phyloP scores from a whole-genome alignment of 2,113 vertebrate species.

The Strigops habroptila region DNA sequence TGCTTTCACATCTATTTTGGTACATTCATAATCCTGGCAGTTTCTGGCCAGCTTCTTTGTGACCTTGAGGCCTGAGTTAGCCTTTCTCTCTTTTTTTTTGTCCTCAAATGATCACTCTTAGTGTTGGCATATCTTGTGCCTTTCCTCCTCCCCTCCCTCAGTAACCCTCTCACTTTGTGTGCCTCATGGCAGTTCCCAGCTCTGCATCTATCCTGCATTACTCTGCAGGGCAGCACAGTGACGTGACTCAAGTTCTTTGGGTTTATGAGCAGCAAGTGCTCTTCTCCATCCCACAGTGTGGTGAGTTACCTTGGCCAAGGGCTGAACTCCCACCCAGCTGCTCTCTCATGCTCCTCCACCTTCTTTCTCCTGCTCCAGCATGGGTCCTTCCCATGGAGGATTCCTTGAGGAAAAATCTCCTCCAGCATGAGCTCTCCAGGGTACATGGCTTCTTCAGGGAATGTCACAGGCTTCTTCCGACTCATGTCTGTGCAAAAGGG shows the following conservation, averaged over 20 bases:
- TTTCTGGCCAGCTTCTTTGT: neutral
- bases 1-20: neutral
- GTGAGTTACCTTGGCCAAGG: neutral
- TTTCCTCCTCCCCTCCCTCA: neutral
- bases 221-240: slow-evolving; percentile 19
- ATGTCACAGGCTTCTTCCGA: accelerated
- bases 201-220: neutral
- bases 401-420: neutral
- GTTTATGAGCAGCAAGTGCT: neutral
- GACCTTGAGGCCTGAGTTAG: neutral
- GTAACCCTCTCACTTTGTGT: neutral
- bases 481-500: accelerated
- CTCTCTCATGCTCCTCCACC: neutral
- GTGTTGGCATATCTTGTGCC: neutral
- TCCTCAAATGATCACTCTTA: slow-evolving; percentile 29
- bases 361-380: too few relatives aligned
- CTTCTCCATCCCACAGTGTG: neutral
- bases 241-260: slow-evolving; percentile 12
- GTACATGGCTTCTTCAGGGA: neutral
- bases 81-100: neutral
- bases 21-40: neutral
- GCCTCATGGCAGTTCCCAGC: neutral
- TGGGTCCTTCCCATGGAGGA: neutral
- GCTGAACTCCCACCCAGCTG: neutral
- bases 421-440: neutral